Percentiles rank a stretch among this genome's conserved stretches.
Conservation (phyloP, 2,797 vertebrate genomes). For the Xyrichtys novacula region DNA sequence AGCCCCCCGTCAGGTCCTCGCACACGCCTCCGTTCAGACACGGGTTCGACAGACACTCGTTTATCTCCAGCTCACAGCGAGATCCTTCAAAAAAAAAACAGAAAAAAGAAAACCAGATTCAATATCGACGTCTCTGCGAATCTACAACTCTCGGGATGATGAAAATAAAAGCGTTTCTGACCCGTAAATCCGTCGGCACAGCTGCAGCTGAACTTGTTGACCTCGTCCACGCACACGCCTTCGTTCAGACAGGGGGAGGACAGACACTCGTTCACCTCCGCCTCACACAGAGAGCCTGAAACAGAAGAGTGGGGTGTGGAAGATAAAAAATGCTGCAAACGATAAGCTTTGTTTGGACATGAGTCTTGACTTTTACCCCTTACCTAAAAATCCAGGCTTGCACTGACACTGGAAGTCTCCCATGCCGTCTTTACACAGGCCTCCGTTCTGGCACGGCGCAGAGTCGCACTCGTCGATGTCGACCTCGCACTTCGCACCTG, state of each 20-base stretch:
- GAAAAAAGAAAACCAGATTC: background rate
- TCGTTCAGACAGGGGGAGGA: slow-evolving; percentile 94
- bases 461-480: slow-evolving; percentile 95
- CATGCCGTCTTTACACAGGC: slow-evolving; percentile 89
- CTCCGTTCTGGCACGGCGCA: slow-evolving; percentile 91
- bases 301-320: background rate
- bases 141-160: background rate
- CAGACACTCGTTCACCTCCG: slow-evolving; percentile 92
- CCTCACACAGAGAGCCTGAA: slow-evolving; percentile 91
- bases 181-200: slow-evolving; percentile 91
- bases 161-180: slow-evolving; percentile 57
- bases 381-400: slow-evolving; percentile 92
- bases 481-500: slow-evolving; percentile 96
- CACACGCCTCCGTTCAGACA: slow-evolving; percentile 92
- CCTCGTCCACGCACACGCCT: slow-evolving; percentile 89
- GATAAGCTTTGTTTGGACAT: no score
- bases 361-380: no score
- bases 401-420: slow-evolving; percentile 93
- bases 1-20: slow-evolving; percentile 89
- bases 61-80: slow-evolving; percentile 91
- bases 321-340: no score
- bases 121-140: background rate
- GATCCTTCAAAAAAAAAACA: slow-evolving; percentile 77
- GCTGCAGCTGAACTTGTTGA: slow-evolving; percentile 88
- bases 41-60: slow-evolving; percentile 93